Conservation (phyloP, 2,888 invertebrate species). For the Hylaea fasciaria region DNA sequence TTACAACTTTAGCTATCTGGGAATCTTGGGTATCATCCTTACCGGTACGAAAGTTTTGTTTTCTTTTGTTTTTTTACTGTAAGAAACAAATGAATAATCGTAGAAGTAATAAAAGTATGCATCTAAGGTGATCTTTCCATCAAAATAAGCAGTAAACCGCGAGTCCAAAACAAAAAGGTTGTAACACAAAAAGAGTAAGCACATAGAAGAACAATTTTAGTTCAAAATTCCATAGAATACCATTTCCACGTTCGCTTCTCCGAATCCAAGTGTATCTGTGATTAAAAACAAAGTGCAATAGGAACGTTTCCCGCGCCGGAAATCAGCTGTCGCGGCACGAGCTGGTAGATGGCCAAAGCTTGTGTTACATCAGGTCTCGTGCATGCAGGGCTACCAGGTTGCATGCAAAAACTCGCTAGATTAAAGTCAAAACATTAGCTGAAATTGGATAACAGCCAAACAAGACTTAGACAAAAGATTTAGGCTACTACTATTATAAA, state of each 20-base stretch:
- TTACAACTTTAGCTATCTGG: no score
- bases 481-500: no score
- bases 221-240: slow-evolving; percentile 20
- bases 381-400: slow-evolving; percentile 21
- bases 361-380: slow-evolving; percentile 72
- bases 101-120: no score
- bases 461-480: background rate
- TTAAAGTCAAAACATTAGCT: background rate
- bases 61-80: no score
- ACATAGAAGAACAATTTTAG: background rate
- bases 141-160: no score
- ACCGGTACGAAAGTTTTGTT: no score
- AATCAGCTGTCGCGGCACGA: slow-evolving; percentile 80
- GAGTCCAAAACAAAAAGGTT: no score
- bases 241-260: slow-evolving; percentile 32
- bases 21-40: no score
- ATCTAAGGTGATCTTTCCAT: no score
- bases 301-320: slow-evolving; percentile 62
- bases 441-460: background rate
- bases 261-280: slow-evolving; percentile 34
- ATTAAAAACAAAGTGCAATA: slow-evolving; percentile 49
- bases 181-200: background rate
- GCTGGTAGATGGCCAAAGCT: slow-evolving; percentile 76
- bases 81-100: no score
- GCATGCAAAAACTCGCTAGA: slow-evolving; percentile 4